Evolutionary conservation across 2,888 invertebrate genomes (phyloP), one percentile per base, ranked within the genome.

Genomic region (Chalcis sispes): DNA sequence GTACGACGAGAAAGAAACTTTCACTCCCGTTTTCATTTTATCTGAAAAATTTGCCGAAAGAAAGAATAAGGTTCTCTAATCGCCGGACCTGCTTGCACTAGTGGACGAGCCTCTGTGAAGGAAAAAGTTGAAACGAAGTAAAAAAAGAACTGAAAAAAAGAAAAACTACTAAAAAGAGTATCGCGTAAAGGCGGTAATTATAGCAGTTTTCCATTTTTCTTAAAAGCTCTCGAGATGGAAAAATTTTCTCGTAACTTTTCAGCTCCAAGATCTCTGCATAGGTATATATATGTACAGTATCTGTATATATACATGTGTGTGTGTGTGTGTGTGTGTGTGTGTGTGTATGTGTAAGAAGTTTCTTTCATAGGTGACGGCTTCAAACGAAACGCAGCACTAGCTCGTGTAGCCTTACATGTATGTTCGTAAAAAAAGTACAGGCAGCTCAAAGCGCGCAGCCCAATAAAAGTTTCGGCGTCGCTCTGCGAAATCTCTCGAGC

Each of bases 81-180:
- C 32, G 32, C 5, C 5, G 32, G 32, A 32, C 32, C 32, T 42
- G 15, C 15, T 42, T n/a, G 32, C n/a, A 8, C 15, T n/a, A n/a
- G 56, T 8, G 1, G n/a, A n/a, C 29, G 61, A 0, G 25, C 5
- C n/a, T n/a, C n/a, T n/a, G 46, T 10, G 61, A 36, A 15, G n/a
- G 13, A 40, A 18, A 36, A 1, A n/a, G n/a, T n/a, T 32, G 52
- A 29, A 42, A 29, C 54, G n/a, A 50, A 32, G 64, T 42, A 65
- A 77, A 72, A 65, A 64, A 61, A 25, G n/a, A n/a, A n/a, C n/a
- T n/a, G n/a, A n/a, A n/a, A 72, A 76, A 61, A 25, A 23, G 61
- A 29, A 42, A 62, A 29, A 15, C 27, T 8, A n/a, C n/a, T n/a
- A n/a, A n/a, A n/a, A n/a, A n/a, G n/a, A n/a, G n/a, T n/a, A n/a